phyloP scores from a whole-genome alignment of 1,140 invertebrate genomes.

The Elysia chlorotica region DNA sequence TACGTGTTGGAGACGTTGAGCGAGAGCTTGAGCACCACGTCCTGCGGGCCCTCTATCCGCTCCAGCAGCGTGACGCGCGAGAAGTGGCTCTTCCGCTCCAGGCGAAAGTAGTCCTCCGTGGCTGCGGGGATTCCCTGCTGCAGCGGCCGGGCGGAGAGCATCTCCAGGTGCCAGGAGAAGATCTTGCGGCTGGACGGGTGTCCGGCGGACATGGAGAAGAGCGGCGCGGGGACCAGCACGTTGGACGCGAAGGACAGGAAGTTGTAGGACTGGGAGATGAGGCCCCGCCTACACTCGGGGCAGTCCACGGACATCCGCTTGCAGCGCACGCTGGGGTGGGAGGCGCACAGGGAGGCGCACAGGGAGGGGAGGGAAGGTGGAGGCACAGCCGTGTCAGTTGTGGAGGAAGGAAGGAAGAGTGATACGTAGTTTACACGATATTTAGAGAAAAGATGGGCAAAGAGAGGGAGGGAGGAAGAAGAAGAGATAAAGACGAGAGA shows the following conservation, averaged over 20 bases:
- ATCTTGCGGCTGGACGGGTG: constrained; percentile 72
- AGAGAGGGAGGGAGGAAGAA: no score
- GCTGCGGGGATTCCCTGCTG: constrained; percentile 35
- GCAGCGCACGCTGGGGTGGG: constrained; percentile 67
- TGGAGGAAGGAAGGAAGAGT: no score
- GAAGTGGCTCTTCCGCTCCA: constrained; percentile 64
- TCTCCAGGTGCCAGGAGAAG: constrained; percentile 75
- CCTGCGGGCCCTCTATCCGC: constrained; percentile 82
- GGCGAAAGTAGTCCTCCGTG: constrained; percentile 39
- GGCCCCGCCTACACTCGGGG: constrained; percentile 73
- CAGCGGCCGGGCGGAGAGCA: constrained; percentile 59
- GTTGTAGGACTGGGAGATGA: constrained; percentile 86
- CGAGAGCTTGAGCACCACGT: constrained; percentile 81
- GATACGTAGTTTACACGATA: no score
- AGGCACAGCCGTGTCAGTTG: no score
- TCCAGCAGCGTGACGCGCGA: constrained; percentile 75
- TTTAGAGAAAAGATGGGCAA: no score
- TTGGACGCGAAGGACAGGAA: constrained; percentile 89
- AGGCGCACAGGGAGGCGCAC: no score
- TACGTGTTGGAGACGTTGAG: constrained; percentile 73
- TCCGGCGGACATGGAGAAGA: constrained; percentile 87
- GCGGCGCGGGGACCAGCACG: constrained; percentile 74
- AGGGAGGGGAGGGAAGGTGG: no score
- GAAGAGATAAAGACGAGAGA: no score
- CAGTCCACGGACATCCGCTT: constrained; percentile 74